Percentiles rank a stretch among this genome's conserved stretches.
These are phyloP conservation scores for Pampusana beccarii DNA, from an alignment of 2,113 vertebrate genomes.

Conservation along the genomic window DNA sequence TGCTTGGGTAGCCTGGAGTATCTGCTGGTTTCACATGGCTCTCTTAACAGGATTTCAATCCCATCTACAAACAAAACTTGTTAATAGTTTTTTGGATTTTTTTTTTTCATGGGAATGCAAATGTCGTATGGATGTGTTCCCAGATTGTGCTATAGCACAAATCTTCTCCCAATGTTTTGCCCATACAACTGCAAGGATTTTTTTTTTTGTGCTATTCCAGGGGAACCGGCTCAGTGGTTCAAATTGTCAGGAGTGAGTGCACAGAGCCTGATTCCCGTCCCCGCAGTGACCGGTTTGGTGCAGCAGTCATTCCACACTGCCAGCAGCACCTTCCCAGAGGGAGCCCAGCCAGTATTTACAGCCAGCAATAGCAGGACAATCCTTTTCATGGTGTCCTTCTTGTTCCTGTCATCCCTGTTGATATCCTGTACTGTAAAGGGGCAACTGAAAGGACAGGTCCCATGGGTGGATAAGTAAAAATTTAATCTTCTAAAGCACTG, in stretches of 20 bases:
- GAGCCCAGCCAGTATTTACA: background rate
- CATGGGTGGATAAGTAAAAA: background rate
- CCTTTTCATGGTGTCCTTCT: background rate
- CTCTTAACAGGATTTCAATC: background rate
- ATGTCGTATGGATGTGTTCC: background rate
- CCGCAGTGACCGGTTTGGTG: fast-evolving
- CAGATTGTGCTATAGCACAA: background rate
- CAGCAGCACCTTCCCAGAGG: background rate
- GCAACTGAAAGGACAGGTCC: background rate
- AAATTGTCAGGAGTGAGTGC: background rate
- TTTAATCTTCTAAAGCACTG: background rate
- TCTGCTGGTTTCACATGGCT: background rate
- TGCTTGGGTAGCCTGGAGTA: background rate
- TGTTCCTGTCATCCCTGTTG: background rate
- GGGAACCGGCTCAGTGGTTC: background rate
- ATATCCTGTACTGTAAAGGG: background rate
- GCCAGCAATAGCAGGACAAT: background rate
- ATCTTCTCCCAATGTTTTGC: background rate
- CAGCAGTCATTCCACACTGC: background rate
- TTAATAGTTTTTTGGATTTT: background rate
- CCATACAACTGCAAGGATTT: too few species aligned
- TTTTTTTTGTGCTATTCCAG: background rate
- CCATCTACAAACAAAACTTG: background rate
- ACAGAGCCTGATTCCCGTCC: background rate
- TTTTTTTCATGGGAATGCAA: background rate